Evolutionary conservation across 2,888 invertebrate genomes (phyloP), one percentile per base, ranked within the genome.

Genomic region (Cosmorhoe ocellata): DNA sequence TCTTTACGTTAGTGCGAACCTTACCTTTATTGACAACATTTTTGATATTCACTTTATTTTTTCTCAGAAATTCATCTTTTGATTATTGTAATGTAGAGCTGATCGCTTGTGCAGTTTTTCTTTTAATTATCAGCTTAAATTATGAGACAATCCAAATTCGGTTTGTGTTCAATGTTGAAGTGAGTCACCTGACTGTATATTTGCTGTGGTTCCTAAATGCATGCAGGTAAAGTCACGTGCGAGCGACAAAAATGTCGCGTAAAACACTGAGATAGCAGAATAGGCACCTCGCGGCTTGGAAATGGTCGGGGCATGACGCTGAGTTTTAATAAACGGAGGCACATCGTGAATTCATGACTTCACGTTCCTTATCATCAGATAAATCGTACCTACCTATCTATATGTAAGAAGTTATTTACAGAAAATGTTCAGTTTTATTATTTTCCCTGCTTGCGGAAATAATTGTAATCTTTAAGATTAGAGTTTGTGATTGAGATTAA

Each of bases 201-300:
- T 24, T 8, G 13, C 53, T 44, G 31, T 40, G 12, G 28, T 11
- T 14, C 10, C 26, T 48, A 52, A 51, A 54, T 58, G 57, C 60
- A 61, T 18, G 36, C 24, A 22, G 36, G 36, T 58, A 59, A 64
- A 67, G 70, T 69, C 68, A 67, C 68, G 66, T 62, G 62, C 65
- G 49, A 55, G 58, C 43, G 47, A 50, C 56, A 60, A 56, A 53
- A 62, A 59, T 58, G 59, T 56, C 58, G 62, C 54, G 54, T 58
- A 62, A 58, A 62, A 59, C 52, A 52, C 48, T 49, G 51, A 42
- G 57, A 53, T 56, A 50, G 55, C 47, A 43, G 51, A 47, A 57
- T 52, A 49, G 46, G 51, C 44, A 41, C 52, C 48, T 44, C 33
- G 42, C 36, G 50, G 50, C 40, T 49, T 50, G 30, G 31, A 57